A percentile compares a stretch with the other conserved stretches of the same genome.
phyloP scores from a whole-genome alignment of 92 coral and sea anemone genomes.

The Bergia puertoricense region DNA sequence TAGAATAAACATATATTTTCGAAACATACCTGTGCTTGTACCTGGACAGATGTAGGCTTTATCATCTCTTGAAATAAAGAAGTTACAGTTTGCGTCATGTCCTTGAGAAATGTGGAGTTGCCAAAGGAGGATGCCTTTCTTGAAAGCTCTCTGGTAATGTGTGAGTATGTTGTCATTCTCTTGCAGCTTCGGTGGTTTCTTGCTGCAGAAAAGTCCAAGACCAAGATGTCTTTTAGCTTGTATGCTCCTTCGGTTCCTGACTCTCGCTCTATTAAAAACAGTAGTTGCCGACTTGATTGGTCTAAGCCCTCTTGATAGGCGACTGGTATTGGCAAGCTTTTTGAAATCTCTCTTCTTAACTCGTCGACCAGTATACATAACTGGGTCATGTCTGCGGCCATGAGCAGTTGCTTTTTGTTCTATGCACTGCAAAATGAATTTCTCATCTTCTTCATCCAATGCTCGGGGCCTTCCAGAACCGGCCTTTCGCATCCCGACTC shows the following conservation, averaged over 20 bases:
- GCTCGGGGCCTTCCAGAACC: conserved; percentile 17
- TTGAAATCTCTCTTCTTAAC: conserved; percentile 22
- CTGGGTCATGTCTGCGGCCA: conserved; percentile 35
- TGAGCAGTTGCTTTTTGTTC: conserved; percentile 35
- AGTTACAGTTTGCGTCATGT: background rate
- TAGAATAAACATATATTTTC: background rate
- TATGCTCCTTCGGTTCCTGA: conserved; percentile 26
- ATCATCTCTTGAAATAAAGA: conserved; percentile 46
- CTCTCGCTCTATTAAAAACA: conserved; percentile 24
- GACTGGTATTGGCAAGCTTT: conserved; percentile 22
- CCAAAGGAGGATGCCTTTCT: conserved; percentile 19
- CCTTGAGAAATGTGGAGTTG: background rate
- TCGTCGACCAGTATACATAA: background rate
- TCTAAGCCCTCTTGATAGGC: conserved; percentile 1
- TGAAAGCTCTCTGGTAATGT: conserved; percentile 34
- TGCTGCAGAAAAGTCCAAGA: conserved; percentile 40
- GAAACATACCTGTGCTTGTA: conserved; percentile 37
- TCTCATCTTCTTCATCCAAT: conserved; percentile 34
- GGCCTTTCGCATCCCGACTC: conserved; percentile 31
- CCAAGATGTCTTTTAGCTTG: conserved; percentile 42
- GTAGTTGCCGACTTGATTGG: conserved; percentile 34
- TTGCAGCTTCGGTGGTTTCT: conserved; percentile 46
- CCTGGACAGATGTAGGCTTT: conserved; percentile 45
- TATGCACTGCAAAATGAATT: conserved; percentile 22
- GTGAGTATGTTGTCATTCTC: conserved; percentile 44